Evolutionary conservation across 2,888 invertebrate species (phyloP), one percentile per base, ranked within the genome.

Genomic region (Encarsia formosa): DNA sequence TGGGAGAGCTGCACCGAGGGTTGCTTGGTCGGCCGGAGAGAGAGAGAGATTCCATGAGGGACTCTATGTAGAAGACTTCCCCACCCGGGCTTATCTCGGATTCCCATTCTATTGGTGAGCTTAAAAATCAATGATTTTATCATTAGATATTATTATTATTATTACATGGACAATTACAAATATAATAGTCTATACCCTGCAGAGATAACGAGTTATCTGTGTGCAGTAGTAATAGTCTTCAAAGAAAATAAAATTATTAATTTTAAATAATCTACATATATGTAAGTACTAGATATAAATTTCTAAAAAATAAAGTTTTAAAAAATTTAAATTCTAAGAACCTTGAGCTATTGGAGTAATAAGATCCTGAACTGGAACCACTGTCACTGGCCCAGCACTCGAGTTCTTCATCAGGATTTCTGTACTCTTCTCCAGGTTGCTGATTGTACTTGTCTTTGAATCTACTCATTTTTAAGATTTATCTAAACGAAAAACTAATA

Each of bases 321-420:
- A 16, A 23, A 19, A 35, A 29, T 11, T n/a, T 2, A 29, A 40
- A 31, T 19, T 5, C 3, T 29, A 41, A 18, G 6, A 60, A 73
- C 73, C 72, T 67, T 32, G 67, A 67, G 24, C 64, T 67, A 20
- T 71, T 69, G 0, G 73, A 73, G 58, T 69, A 73, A 63, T 71
- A 73, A 13, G 73, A 73, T 40, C 67, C 72, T 35, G 68, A 67
- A 57, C 69, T 73, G 16, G 73, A 73, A 39, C 67, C 70, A 54
- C 71, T 72, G 24, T 72, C 73, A 53, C 71, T 73, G 23, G 70
- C 70, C 72, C 73, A 73, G 66, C 73, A 73, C 31, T 68, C 66
- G 13, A 69, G 65, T 48, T 72, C 67, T 32, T 67, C 65, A 41
- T 69, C 69, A 15, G 54, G 44, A 49, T 57, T n/a, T n/a, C n/a